phyloP scores from a whole-genome alignment of 23 tunicate species.

The Oikopleura dioica region DNA sequence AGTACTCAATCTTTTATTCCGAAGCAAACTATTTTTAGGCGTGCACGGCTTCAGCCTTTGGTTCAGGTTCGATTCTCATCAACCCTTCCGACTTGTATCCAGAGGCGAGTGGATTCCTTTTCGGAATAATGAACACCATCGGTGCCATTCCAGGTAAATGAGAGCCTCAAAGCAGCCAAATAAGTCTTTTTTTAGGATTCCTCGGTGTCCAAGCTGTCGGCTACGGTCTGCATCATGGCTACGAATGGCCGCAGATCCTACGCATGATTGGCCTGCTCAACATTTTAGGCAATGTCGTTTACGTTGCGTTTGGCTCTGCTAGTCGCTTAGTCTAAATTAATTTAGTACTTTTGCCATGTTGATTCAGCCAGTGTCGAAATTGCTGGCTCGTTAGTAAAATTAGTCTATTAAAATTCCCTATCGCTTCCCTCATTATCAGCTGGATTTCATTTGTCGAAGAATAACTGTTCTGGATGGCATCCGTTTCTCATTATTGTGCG shows the following conservation, averaged over 20 bases:
- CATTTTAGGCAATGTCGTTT: not conserved
- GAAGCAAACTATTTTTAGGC: too few relatives aligned
- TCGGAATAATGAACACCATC: not conserved
- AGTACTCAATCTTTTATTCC: too few relatives aligned
- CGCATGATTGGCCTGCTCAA: not conserved
- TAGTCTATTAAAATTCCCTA: too few relatives aligned
- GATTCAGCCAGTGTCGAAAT: too few relatives aligned
- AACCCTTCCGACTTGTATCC: not conserved
- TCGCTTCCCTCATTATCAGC: too few relatives aligned
- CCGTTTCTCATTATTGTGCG: too few relatives aligned
- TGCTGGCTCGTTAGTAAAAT: too few relatives aligned
- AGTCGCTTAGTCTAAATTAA: too few relatives aligned
- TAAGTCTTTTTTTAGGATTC: not conserved
- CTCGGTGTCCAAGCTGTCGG: conserved; percentile 11
- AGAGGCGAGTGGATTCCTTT: not conserved
- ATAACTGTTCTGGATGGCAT: too few relatives aligned
- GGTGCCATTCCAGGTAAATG: not conserved
- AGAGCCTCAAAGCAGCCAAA: not conserved
- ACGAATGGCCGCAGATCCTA: not conserved
- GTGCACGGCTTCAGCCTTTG: not conserved
- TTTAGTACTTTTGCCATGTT: too few relatives aligned
- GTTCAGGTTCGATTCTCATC: not conserved
- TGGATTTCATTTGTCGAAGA: too few relatives aligned
- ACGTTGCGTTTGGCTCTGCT: not conserved
- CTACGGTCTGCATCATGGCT: not conserved